phyloP scores from a whole-genome alignment of 2,113 vertebrate species.

The Agapornis roseicollis region DNA sequence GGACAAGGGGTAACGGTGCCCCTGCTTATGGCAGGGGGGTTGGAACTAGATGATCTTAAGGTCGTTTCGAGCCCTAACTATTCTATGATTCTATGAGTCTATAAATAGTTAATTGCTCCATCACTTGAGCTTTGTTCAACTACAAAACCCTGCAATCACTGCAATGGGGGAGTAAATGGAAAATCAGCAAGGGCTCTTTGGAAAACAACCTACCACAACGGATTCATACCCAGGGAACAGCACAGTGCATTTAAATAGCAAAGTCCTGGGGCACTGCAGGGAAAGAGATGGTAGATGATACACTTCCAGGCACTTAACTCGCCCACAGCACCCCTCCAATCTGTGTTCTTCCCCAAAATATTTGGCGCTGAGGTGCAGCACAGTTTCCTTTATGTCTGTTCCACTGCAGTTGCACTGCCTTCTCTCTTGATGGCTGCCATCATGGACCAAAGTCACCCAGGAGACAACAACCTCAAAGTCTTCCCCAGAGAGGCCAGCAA shows the following conservation, averaged over 20 bases:
- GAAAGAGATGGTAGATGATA: not conserved
- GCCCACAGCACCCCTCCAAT: not conserved
- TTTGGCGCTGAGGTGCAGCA: not conserved
- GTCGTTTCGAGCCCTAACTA: too few relatives aligned
- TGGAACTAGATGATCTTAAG: too few relatives aligned
- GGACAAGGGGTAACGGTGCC: too few relatives aligned
- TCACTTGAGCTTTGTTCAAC: not conserved
- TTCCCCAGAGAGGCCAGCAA: not conserved
- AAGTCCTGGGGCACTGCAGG: not conserved
- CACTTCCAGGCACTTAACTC: not conserved
- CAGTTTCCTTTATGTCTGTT: not conserved
- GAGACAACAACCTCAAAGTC: not conserved
- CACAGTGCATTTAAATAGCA: not conserved
- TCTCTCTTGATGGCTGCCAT: not conserved
- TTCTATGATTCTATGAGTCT: too few relatives aligned
- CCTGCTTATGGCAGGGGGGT: too few relatives aligned
- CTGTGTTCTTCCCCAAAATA: not conserved
- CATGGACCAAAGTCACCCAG: not conserved
- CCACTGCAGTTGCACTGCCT: not conserved
- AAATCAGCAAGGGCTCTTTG: conserved; percentile 1
- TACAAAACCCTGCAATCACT: not conserved
- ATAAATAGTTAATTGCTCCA: not conserved
- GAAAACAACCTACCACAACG: not conserved
- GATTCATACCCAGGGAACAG: not conserved
- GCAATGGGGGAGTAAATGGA: not conserved